phyloP scores from a whole-genome alignment of 1,140 invertebrate species.

The Anadara kagoshimensis region DNA sequence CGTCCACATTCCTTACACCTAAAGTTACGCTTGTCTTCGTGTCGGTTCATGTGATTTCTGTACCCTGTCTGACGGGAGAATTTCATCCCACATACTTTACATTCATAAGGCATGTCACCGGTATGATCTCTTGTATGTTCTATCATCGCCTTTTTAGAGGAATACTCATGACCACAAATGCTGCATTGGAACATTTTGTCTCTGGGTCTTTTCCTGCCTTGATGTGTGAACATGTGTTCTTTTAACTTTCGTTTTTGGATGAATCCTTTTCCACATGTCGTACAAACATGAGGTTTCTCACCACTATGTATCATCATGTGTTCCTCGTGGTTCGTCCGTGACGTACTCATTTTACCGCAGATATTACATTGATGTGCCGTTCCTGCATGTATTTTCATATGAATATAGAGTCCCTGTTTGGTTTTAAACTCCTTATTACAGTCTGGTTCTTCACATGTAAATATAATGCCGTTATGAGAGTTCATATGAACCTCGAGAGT shows the following conservation, averaged over 20 bases:
- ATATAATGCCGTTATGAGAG: no score
- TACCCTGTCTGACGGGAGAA: neutral
- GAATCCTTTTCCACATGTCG: neutral
- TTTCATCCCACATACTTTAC: neutral
- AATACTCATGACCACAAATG: constrained; percentile 6
- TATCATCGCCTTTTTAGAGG: neutral
- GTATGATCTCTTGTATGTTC: neutral
- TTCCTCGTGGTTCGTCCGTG: no score
- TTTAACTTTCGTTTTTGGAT: neutral
- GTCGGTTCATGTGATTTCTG: constrained; percentile 8
- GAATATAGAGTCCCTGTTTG: no score
- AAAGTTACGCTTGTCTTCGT: neutral
- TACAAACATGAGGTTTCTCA: constrained; percentile 1
- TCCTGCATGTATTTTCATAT: no score
- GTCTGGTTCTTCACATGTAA: no score
- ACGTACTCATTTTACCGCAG: no score
- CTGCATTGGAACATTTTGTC: constrained; percentile 4
- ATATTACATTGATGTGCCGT: no score
- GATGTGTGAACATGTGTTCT: neutral
- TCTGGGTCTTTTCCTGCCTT: neutral
- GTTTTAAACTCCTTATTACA: no score
- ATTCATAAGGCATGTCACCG: neutral
- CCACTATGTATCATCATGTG: constrained; percentile 11
- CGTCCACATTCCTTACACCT: constrained; percentile 7
- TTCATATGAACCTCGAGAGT: no score